Conservation (phyloP, 1,140 invertebrate species). For the Apis florea region DNA sequence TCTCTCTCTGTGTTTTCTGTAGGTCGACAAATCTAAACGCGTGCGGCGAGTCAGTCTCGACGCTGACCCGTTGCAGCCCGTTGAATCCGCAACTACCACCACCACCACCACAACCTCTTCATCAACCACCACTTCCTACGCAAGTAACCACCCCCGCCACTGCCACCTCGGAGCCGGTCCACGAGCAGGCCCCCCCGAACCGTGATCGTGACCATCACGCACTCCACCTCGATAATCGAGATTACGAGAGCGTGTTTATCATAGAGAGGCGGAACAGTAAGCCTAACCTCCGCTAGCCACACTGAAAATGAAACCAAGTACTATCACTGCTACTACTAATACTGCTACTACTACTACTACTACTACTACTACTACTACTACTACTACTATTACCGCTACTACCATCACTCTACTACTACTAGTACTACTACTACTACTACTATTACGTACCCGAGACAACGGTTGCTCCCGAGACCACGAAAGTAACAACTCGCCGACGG, state of each 20-base stretch:
- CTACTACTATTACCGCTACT: conserved; percentile 50
- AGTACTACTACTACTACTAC: conserved; percentile 50
- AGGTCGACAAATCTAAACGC: conserved; percentile 81
- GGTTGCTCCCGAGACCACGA: conserved; percentile 61
- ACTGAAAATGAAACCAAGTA: conserved; percentile 68
- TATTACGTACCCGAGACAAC: conserved; percentile 61
- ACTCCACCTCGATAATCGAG: conserved; percentile 82
- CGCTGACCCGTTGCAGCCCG: conserved; percentile 81
- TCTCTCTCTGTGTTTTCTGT: conserved; percentile 79
- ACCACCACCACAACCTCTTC: conserved; percentile 80
- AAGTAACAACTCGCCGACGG: conserved; percentile 59
- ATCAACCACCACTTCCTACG: conserved; percentile 81
- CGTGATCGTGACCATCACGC: conserved; percentile 81
- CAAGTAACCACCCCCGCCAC: conserved; percentile 79
- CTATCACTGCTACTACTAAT: conserved; percentile 65
- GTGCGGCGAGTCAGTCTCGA: conserved; percentile 81
- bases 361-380: conserved; percentile 55
- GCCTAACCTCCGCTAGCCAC: conserved; percentile 81
- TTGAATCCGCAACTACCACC: conserved; percentile 80
- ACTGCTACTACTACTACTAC: conserved; percentile 46
- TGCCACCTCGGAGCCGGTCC: conserved; percentile 79
- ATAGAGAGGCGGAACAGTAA: conserved; percentile 87
- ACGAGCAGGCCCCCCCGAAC: conserved; percentile 78
- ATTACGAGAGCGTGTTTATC: conserved; percentile 89
- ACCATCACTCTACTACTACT: conserved; percentile 54